A percentile compares a stretch with the other conserved stretches of the same genome.
phyloP scores from a whole-genome alignment of 2,888 invertebrate species.

The Stenurella melanura region DNA sequence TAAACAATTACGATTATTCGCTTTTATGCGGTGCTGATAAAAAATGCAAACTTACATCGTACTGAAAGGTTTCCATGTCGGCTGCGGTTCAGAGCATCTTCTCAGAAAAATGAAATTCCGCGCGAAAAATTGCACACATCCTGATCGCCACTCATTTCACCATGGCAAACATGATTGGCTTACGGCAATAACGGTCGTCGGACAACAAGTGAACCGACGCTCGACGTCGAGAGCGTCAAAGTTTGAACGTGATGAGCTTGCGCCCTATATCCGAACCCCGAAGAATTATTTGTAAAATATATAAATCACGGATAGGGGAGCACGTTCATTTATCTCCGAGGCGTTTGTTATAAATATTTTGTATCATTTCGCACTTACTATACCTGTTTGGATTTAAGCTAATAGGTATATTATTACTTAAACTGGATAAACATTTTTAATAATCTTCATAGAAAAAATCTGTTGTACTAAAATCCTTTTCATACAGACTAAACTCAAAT shows the following conservation, averaged over 20 bases:
- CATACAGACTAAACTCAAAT: no score
- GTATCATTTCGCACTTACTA: no score
- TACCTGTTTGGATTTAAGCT: no score
- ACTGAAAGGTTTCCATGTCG: slow-evolving; percentile 8
- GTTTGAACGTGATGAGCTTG: slow-evolving; percentile 27
- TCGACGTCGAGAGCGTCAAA: slow-evolving; percentile 28
- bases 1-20: background rate
- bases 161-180: slow-evolving; percentile 51
- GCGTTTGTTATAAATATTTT: no score
- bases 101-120: slow-evolving; percentile 33
- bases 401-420: no score
- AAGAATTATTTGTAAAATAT: slow-evolving; percentile 14
- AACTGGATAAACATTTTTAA: no score
- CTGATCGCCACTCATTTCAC: slow-evolving; percentile 43
- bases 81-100: slow-evolving; percentile 14
- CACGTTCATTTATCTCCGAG: background rate
- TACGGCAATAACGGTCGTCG: slow-evolving; percentile 49
- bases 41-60: slow-evolving; percentile 18
- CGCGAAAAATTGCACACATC: slow-evolving; percentile 44
- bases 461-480: no score
- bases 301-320: background rate
- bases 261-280: slow-evolving; percentile 4
- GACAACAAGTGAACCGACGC: slow-evolving; percentile 55
- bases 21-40: background rate
- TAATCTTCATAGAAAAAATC: no score